Conservation (phyloP, 1,140 invertebrate species). For the Formica selysi region DNA sequence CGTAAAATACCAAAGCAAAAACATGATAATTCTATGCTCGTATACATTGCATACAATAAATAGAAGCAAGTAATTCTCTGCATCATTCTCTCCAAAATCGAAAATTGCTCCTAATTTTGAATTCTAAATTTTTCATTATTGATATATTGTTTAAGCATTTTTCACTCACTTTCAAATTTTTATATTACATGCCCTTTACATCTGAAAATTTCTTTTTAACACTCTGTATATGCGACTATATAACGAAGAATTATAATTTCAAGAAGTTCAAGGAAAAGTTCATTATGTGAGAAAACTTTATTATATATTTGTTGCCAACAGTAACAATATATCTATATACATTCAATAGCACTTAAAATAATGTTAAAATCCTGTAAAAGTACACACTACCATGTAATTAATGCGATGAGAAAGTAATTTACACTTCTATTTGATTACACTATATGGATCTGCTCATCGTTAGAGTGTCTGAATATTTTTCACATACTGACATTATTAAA, state of each 20-base stretch:
- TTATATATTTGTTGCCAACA: slow-evolving; percentile 56
- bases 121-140: too few species aligned
- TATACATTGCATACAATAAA: too few species aligned
- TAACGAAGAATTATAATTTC: background rate
- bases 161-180: background rate
- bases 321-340: slow-evolving; percentile 66
- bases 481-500: slow-evolving; percentile 3
- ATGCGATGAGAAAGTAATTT: slow-evolving; percentile 1
- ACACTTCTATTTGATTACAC: slow-evolving; percentile 24
- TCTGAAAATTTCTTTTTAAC: background rate
- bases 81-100: too few species aligned
- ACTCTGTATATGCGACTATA: background rate
- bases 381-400: slow-evolving; percentile 43
- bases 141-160: background rate
- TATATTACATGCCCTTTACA: background rate
- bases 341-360: slow-evolving; percentile 61
- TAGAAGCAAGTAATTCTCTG: too few species aligned
- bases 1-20: too few species aligned
- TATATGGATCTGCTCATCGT: background rate
- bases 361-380: slow-evolving; percentile 43
- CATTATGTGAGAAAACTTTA: slow-evolving; percentile 69
- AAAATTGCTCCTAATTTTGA: too few species aligned
- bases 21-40: too few species aligned
- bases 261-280: slow-evolving; percentile 62
- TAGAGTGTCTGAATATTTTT: slow-evolving; percentile 11